Evolutionary conservation across 2,797 vertebrate genomes (phyloP).

Genomic region (Selene dorsalis): DNA sequence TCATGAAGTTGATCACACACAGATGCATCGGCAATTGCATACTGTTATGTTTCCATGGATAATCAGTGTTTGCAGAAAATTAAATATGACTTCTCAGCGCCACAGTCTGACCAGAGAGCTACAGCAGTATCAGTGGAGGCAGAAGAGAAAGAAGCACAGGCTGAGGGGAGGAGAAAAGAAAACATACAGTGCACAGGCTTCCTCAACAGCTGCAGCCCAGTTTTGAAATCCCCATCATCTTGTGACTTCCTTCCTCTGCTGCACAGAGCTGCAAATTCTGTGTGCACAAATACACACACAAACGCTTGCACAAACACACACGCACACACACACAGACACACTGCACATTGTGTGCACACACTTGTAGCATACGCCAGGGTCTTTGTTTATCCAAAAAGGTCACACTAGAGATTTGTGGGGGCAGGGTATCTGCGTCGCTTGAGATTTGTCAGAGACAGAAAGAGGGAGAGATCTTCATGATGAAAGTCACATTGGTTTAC

Average conservation of each 20-base stretch:
- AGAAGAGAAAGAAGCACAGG: slow-evolving; percentile 45
- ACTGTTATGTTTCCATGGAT: slow-evolving; percentile 49
- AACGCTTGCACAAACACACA: slow-evolving; percentile 18
- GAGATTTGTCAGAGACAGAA: slow-evolving; percentile 44
- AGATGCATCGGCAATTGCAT: slow-evolving; percentile 47
- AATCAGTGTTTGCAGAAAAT: slow-evolving; percentile 38
- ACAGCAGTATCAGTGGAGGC: slow-evolving; percentile 42
- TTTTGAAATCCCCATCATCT: slow-evolving; percentile 85
- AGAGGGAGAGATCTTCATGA: slow-evolving; percentile 10
- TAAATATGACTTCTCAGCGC: slow-evolving; percentile 22
- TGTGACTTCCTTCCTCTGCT: slow-evolving; percentile 86
- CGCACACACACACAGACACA: slow-evolving; percentile 17
- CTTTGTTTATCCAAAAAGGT: slow-evolving; percentile 79
- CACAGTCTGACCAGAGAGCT: slow-evolving; percentile 24
- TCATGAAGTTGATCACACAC: slow-evolving; percentile 64
- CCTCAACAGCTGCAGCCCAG: slow-evolving; percentile 85
- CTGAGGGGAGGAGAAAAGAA: slow-evolving; percentile 69
- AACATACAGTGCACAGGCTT: slow-evolving; percentile 77
- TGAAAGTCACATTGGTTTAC: slow-evolving; percentile 25
- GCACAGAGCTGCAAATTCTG: slow-evolving; percentile 72
- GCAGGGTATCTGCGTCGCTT: slow-evolving; percentile 48
- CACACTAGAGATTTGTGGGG: slow-evolving; percentile 71
- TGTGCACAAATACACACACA: slow-evolving; percentile 56
- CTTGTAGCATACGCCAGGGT: slow-evolving; percentile 70
- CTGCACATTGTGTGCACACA: slow-evolving; percentile 56